Evolutionary conservation across 1,140 invertebrate species (phyloP).

Genomic region (Nasonia longicornis): DNA sequence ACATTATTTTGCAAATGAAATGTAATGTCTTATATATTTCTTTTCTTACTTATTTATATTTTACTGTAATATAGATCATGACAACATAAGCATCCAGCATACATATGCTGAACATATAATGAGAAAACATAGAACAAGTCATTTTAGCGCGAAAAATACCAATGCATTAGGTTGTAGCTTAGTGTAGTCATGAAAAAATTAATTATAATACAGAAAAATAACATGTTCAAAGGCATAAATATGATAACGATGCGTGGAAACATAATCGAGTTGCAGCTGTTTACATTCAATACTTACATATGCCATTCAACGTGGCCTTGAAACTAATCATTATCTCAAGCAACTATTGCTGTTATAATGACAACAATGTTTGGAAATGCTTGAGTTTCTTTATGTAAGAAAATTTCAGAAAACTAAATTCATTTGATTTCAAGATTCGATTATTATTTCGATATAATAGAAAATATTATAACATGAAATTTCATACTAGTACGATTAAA

Average conservation of each 20-base stretch:
- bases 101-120: not conserved
- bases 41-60: constrained; percentile 3
- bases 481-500: not conserved
- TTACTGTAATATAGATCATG: constrained; percentile 8
- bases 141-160: not conserved
- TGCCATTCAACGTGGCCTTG: not conserved
- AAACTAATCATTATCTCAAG: not conserved
- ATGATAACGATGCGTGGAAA: not conserved
- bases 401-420: not conserved
- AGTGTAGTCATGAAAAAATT: not conserved
- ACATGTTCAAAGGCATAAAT: constrained; percentile 10
- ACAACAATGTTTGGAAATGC: not conserved
- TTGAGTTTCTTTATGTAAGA: not conserved
- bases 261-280: not conserved
- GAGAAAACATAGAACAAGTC: too few relatives aligned
- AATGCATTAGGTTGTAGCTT: not conserved
- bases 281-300: not conserved
- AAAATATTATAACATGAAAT: constrained; percentile 6
- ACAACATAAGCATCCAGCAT: not conserved
- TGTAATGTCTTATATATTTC: constrained; percentile 14
- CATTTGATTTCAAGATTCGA: too few relatives aligned
- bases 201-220: not conserved
- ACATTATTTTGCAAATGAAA: constrained; percentile 11
- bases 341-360: not conserved
- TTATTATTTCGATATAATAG: too few relatives aligned